Evolutionary conservation across 2,888 invertebrate genomes (phyloP), one percentile per base, ranked within the genome.

Genomic region (Allolobophora icterica): DNA sequence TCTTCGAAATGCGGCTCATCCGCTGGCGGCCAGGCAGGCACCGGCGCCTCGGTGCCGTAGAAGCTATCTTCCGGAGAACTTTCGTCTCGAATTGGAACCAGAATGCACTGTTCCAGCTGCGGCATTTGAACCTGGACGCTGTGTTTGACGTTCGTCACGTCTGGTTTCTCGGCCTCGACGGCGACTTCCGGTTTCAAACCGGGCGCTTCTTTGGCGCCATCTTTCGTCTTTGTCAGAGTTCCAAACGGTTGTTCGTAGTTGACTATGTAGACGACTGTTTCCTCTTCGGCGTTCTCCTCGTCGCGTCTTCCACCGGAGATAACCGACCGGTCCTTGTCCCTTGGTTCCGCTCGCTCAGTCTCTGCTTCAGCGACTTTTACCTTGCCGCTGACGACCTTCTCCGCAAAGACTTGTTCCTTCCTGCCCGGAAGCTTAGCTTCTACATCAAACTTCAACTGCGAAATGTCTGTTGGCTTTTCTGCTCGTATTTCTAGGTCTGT

Each of bases 1-100:
- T 96, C 96, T n/a, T 95, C 93, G 33, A 95, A 87, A 87, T 13
- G 35, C 87, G 87, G 87, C 35, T 17, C 24, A 21, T 34, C 35
- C 87, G 8, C 38, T 34, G 87, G 87, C 34, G 87, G 34, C 87
- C 35, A 38, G 35, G 87, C 38, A 19, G 87, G 87, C 87, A 38
- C 34, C 87, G 34, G 35, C 87, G 34, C 87, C 38, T 87, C 87
- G 87, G 87, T 87, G 93, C 96, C 96, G 90, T 95, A 94, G 94
- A 96, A 96, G 11, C 96, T 96, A 93, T 96, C 96, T 4, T 96
- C 96, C 92, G 96, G 96, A 94, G 96, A 96, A 30, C 90, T 90
- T n/a, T 40, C 40, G 38, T 40, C 84, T 33, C n/a, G 52, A 42
- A 84, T 40, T 17, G 83, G 84, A 35, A 84, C 90, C 45, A 38